Evolutionary conservation across 2,888 invertebrate species (phyloP), one percentile per base, ranked within the genome.

Genomic region (Piscicola geometra): DNA sequence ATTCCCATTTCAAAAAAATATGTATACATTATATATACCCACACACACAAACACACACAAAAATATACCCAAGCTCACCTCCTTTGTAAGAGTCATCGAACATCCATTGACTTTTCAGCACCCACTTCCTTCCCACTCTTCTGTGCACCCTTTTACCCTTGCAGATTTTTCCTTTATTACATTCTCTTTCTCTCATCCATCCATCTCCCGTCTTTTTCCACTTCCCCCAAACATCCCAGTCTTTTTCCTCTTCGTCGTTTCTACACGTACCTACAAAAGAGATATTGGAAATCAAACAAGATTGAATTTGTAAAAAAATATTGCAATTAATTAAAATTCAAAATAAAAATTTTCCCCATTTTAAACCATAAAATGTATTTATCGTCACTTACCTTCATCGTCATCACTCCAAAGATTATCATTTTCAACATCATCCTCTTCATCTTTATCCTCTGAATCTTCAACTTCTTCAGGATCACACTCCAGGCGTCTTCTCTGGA

Each of bases 371-470:
- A n/a, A n/a, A n/a, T n/a, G n/a, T n/a, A n/a, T n/a, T n/a, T n/a
- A n/a, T n/a, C n/a, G n/a, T n/a, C 9, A 47, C 60, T 56, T n/a
- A 56, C 60, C 60, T 25, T 56, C 60, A 21, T 56, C 60, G 3
- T 56, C 60, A 56, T 56, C 60, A n/a, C 12, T 21, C 60, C 60
- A 56, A 5, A 56, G 3, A 21, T 21, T 56, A 56, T 56, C 60
- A 56, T 25, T 5, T 15, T 56, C 60, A 25, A n/a, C 15, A 25
- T 56, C 25, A 3, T 56, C 60, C 28, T 28, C 25, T 9, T 47
- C 52, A n/a, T 71, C 71, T 18, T 50, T 28, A 28, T 28, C 71
- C 21, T 71, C 71, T 50, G 47, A n/a, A 18, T 71, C 32, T 71
- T 50, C 56, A 30, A 15, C 32, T 32, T 41, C 41, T 41, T 41